Base-by-base conservation (phyloP, 1,140 invertebrate genomes). In the Thrips palmi region DNA sequence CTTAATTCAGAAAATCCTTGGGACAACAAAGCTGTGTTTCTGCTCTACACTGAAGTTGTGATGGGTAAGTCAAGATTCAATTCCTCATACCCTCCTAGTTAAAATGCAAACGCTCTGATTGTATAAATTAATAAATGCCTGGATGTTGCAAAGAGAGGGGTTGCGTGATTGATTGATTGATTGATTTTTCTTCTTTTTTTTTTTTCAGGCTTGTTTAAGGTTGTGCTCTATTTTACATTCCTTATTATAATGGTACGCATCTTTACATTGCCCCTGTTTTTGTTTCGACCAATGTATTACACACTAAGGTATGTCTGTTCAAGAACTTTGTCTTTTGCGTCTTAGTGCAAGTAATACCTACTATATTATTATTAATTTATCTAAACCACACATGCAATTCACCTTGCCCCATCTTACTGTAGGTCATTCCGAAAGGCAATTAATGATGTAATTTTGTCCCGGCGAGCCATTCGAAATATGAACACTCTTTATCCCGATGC, bases 21-120 rank as follows among this genome's bases (percentile, higher is more conserved):
- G 96, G 96, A 99, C 54, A 94, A 91, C 56, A 99, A 99, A 60
- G 92, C 93, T 10, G 91, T 97, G 2, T 97, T 91, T 52, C 59
- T 99, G 11, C 63, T 99, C 0, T 97, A 98, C 50, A 89, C 91
- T 11, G 96, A 99, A 63, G 67, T 99, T 30, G 68, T 94, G 14
- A 89, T 97, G 62, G 92, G 93, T 62, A 79, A 79, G 68, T 49
- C 27, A 21, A 33, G 18, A 2, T 39, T 11, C 15, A 19, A 4
- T 4, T 37, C 12, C 21, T 5, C 20, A 27, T 27, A 14, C 4
- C 11, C 33, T 21, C n/a, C 22, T 30, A 30, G 33, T 38, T 20
- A 15, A 14, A 17, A 31, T 39, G 11, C 7, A 5, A 29, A 6
- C 29, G 19, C 22, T 18, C 6, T 39, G 24, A 4, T 17, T 37